Percentiles rank a stretch among this genome's conserved stretches.
These are phyloP conservation scores for Micropoecilia bifurca DNA, from an alignment of 2,797 vertebrate species.

Conservation along the genomic window DNA sequence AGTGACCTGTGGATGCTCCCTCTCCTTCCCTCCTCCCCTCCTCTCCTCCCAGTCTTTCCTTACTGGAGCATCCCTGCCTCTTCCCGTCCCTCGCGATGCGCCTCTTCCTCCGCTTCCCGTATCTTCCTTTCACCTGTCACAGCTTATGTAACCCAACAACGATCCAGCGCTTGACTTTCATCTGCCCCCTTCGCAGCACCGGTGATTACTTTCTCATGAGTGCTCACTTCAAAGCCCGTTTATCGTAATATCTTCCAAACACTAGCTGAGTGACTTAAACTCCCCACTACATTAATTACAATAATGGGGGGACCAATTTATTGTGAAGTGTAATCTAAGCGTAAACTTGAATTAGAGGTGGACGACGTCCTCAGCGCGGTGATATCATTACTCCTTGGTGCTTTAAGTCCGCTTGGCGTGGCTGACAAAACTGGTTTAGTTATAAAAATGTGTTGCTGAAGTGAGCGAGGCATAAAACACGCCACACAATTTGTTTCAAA, in stretches of 20 bases:
- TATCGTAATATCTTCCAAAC: conserved; percentile 29
- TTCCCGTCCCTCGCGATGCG: not conserved
- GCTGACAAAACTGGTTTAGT: conserved; percentile 3
- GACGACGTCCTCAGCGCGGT: conserved; percentile 19
- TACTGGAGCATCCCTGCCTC: conserved; percentile 3
- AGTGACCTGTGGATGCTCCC: conserved; percentile 26
- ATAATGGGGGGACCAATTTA: conserved; percentile 22
- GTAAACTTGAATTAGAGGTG: conserved; percentile 20
- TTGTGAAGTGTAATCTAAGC: conserved; percentile 26
- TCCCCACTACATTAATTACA: conserved; percentile 20
- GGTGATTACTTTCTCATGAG: conserved; percentile 52
- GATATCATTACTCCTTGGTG: conserved; percentile 17
- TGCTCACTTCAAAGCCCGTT: conserved; percentile 44
- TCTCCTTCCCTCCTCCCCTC: not conserved
- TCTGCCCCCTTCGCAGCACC: conserved; percentile 34
- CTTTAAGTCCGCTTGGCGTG: conserved; percentile 3
- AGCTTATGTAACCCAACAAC: conserved; percentile 59
- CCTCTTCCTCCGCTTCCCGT: conserved; percentile 11
- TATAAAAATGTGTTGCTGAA: conserved; percentile 1
- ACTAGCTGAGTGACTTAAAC: conserved; percentile 18
- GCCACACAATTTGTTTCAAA: not conserved
- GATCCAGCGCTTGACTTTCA: conserved; percentile 44
- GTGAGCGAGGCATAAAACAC: not conserved
- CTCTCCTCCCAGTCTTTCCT: not conserved
- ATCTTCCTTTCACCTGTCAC: conserved; percentile 47